Evolutionary conservation across 2,797 vertebrate genomes (phyloP).

Genomic region (Dermochelys coriacea): DNA sequence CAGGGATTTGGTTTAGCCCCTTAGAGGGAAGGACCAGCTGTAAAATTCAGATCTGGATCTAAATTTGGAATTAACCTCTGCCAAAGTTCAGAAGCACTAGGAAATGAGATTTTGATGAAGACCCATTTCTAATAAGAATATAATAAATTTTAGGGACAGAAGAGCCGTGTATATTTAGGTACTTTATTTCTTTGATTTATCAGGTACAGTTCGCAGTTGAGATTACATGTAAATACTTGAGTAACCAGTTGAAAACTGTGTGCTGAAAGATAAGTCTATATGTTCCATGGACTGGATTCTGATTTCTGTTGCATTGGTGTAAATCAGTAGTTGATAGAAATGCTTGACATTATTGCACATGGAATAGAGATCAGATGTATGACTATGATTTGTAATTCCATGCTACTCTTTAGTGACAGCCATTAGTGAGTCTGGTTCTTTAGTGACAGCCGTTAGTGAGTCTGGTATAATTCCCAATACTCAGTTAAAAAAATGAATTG

Average conservation of each 20-base stretch:
- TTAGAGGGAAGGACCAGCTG: constrained; percentile 44
- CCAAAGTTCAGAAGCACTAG: constrained; percentile 42
- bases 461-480: neutral
- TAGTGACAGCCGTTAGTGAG: neutral
- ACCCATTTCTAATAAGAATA: constrained; percentile 32
- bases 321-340: neutral
- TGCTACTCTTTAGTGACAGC: neutral
- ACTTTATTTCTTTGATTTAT: neutral
- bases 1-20: constrained; percentile 39
- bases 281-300: neutral
- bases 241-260: neutral
- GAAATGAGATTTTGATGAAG: constrained; percentile 33
- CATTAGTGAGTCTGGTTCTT: neutral
- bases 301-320: neutral
- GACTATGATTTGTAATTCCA: neutral
- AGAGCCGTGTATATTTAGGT: neutral
- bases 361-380: no score
- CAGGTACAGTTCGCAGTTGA: neutral
- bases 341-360: neutral
- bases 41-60: constrained; percentile 54
- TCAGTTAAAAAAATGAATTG: neutral
- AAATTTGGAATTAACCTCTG: constrained; percentile 47
- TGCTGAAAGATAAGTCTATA: neutral
- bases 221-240: neutral
- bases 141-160: constrained; percentile 28